Evolutionary conservation across 2,113 vertebrate genomes (phyloP).

Genomic region (Onychostruthus taczanowskii): DNA sequence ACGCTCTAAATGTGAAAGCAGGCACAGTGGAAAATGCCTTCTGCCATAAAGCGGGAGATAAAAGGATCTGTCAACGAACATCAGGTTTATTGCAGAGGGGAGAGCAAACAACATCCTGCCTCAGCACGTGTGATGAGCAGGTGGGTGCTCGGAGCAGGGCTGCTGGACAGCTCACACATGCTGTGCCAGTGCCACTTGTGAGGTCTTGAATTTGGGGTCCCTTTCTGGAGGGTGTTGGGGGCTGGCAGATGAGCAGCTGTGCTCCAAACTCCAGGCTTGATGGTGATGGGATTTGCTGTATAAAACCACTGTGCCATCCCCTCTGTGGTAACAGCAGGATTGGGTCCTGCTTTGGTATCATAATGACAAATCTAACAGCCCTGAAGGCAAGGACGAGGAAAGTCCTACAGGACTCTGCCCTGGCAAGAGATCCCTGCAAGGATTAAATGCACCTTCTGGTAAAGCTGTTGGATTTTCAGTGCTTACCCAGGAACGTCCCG

Average conservation of each 20-base stretch:
- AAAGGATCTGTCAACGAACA: slow-evolving; percentile 29
- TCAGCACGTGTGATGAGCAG: not conserved
- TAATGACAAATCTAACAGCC: not conserved
- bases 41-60: slow-evolving; percentile 32
- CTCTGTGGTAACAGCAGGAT: rapidly evolving
- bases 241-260: not conserved
- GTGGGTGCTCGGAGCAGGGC: not conserved
- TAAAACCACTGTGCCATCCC: not conserved
- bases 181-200: not conserved
- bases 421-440: not conserved
- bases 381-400: not conserved
- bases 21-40: slow-evolving; percentile 44
- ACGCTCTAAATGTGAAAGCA: slow-evolving; percentile 30
- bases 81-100: slow-evolving; percentile 18
- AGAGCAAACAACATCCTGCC: not conserved
- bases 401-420: not conserved
- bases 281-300: not conserved
- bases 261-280: not conserved
- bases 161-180: not conserved
- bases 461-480: not conserved
- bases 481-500: slow-evolving; percentile 92
- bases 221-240: not conserved
- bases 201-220: not conserved
- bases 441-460: not conserved
- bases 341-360: not conserved